Evolutionary conservation across 2,113 vertebrate genomes (phyloP).

Genomic region (Hydrolagus affinis): DNA sequence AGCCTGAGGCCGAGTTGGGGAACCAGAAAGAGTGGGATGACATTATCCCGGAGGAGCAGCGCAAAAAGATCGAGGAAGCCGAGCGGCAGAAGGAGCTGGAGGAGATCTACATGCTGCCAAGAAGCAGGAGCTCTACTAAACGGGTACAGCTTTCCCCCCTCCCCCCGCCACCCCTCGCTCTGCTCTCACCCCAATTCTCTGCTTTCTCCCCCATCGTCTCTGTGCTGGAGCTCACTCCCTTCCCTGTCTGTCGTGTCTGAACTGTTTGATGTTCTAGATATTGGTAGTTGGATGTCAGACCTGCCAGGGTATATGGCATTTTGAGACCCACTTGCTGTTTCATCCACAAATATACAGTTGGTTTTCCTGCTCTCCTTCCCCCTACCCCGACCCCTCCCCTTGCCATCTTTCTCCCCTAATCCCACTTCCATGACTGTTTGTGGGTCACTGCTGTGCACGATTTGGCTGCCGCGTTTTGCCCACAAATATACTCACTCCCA

Average conservation of each 20-base stretch:
- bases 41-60: constrained; percentile 89
- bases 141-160: constrained; percentile 56
- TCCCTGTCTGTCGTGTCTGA: not conserved
- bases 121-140: constrained; percentile 91
- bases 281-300: no score
- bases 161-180: not conserved
- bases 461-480: no score
- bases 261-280: no score
- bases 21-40: constrained; percentile 79
- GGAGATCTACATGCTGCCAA: constrained; percentile 91
- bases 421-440: no score
- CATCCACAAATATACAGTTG: no score
- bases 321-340: not conserved
- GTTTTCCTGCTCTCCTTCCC: no score
- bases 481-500: no score
- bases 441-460: no score
- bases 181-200: not conserved
- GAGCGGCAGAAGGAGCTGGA: constrained; percentile 90
- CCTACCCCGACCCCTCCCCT: no score
- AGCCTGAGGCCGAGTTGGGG: constrained; percentile 69
- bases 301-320: no score
- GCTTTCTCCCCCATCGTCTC: no score
- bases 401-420: no score
- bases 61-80: constrained; percentile 83
- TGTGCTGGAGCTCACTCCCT: not conserved